Evolutionary conservation across 2,797 vertebrate species (phyloP), one percentile per base, ranked within the genome.

Genomic region (Sebastes jordani): DNA sequence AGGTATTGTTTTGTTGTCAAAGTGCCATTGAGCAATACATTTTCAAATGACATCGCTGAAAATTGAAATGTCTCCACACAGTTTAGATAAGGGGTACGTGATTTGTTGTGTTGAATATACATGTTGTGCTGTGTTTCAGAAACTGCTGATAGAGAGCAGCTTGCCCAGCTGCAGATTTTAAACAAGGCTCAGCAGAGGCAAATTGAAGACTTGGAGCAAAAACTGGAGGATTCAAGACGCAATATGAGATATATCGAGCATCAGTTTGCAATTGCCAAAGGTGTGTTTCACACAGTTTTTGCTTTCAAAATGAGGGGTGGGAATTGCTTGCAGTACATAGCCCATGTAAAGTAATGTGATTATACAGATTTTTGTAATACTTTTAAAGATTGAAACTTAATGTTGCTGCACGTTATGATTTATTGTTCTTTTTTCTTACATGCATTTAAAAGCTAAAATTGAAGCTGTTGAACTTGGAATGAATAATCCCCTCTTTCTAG

Each of bases 181-280:
- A 96, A 98, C 89, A 96, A 97, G 93, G 98, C 98, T 38, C 97
- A 96, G 85, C 95, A 96, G 74, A 97, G 98, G 88, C 97, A 98
- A 87, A 94, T 97, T 42, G 96, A 97, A 84, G 97, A 97, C 80
- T 92, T 99, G 89, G 96, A 96, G 84, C 94, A 91, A 77, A 97
- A 98, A 74, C 91, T 98, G 74, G 97, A 98, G 79, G 98, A 99
- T 84, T 96, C 96, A 42, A 95, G 95, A 4, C 97, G 97, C 58
- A 97, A 97, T 61, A 95, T 97, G 92, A 96, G 98, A 83, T 98
- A 96, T 81, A 84, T 98, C 32, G 97, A 97, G 85, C 99, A 99
- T 89, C 98, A 99, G 86, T 96, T 97, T 92, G 95, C 96, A 11
- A 96, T 99, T 2, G 82, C 96, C 59, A 97, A 96, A 97, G 98